Percentiles rank a stretch among this genome's conserved stretches.
These are phyloP conservation scores for Acridotheres tristis DNA, from an alignment of 2,797 vertebrate species.

Conservation along the genomic window DNA sequence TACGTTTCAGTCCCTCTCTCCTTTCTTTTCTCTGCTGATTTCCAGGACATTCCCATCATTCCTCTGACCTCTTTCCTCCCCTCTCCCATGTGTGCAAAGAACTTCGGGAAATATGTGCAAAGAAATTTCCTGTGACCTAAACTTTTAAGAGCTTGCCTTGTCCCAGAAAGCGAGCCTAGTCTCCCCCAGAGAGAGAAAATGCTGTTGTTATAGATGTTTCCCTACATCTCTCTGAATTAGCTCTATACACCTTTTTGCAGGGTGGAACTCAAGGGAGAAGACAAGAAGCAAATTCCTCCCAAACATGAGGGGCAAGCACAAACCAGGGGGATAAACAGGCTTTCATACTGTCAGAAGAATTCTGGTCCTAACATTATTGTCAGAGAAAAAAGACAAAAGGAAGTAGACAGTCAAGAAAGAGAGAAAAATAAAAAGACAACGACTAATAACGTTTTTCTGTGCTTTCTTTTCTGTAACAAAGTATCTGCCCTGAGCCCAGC, in stretches of 20 bases:
- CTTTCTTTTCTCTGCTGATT: neutral
- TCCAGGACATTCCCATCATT: neutral
- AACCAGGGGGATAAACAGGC: neutral
- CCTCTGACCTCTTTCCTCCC: neutral
- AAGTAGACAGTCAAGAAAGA: neutral
- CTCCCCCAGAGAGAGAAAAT: neutral
- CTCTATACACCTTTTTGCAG: neutral
- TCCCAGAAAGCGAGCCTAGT: neutral
- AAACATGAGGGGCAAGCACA: neutral
- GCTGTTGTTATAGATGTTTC: neutral
- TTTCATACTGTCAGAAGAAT: neutral
- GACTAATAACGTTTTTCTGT: neutral
- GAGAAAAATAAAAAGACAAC: neutral
- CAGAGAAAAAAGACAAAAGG: neutral
- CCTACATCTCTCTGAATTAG: neutral
- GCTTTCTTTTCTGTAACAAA: neutral
- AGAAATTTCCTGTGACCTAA: neutral
- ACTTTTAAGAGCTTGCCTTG: neutral
- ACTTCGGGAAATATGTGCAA: neutral
- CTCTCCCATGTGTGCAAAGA: neutral
- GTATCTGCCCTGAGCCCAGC: neutral
- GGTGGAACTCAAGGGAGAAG: neutral
- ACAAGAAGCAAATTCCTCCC: neutral
- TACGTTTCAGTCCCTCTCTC: neutral
- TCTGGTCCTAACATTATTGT: neutral